Base-by-base conservation (phyloP, 92 coral and sea anemone species). In the Diadumene lineata region DNA sequence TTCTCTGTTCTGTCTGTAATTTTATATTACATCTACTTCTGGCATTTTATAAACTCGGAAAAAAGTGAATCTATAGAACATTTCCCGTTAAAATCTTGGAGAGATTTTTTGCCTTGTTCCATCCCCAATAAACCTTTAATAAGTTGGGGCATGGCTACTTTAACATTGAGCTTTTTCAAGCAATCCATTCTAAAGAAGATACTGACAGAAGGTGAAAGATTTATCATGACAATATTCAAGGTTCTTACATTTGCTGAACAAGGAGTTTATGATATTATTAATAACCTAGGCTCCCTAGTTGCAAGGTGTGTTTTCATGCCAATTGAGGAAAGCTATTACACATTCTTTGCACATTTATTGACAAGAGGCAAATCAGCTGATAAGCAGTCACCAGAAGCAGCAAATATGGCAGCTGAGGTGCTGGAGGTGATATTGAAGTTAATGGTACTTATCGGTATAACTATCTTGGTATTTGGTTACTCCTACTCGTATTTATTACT, bases 81-180 rank as follows among this genome's bases (percentile, higher is more conserved):
- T 53, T 96, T 96, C 73, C 99, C 99, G 15, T 72, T 96, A 60
- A 87, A 80, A 64, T 34, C 91, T 7, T 19, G 84, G 1, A 73
- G 88, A 32, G 93, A 89, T 72, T 86, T 92, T 74, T 89, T 96
- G 27, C 99, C 99, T 13, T 50, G 46, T 68, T 18, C 68, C 21
- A 34, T 86, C 23, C 32, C 60, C 7, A 80, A 75, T 11, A 79
- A 73, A 57, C 81, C 90, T 21, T 73, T 81, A 13, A 58, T 96
- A 1, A 92, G 92, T 64, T 84, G 82, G 81, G 90, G 79, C 24
- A 43, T 88, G 83, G 91, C 92, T 0, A 85, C 75, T 53, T 85
- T 96, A 27, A 96, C 99, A 11, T 96, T 97, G 97, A 96, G 99
- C 64, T 96, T 96, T 77, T 96, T 96, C 82, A 88, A 89, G 68